Evolutionary conservation across 2,888 invertebrate genomes (phyloP), one percentile per base, ranked within the genome.

Genomic region (Folsomia manolachei): DNA sequence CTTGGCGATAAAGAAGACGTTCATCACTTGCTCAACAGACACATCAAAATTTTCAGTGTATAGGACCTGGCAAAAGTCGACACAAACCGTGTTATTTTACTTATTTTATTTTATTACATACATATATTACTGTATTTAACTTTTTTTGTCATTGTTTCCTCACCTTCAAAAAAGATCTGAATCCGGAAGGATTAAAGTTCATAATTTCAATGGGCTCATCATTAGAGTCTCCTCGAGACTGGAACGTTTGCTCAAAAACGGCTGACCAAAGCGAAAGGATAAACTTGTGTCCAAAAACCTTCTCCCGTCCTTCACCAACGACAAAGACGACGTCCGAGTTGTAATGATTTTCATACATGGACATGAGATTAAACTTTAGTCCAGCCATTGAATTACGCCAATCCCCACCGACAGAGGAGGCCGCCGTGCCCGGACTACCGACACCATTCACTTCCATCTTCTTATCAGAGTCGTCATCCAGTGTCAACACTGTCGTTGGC

Each of bases 41-140:
- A 78, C 77, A 27, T 78, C 77, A 66, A 78, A 78, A 21, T 78
- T 74, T 27, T 78, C 77, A 0, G 77, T 78, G 74, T 78, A 78
- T 71, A 78, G 70, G 25, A 75, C 75, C 77, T 77, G 63, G 26
- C 18, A 11, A n/a, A 62, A 62, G n/a, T n/a, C n/a, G n/a, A n/a
- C n/a, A n/a, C n/a, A n/a, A n/a, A n/a, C n/a, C n/a, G n/a, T n/a
- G n/a, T n/a, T n/a, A n/a, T n/a, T n/a, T n/a, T n/a, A n/a, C n/a
- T n/a, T n/a, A n/a, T n/a, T n/a, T n/a, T n/a, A n/a, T n/a, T n/a
- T n/a, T n/a, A n/a, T n/a, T n/a, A n/a, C n/a, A n/a, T n/a, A n/a
- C n/a, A n/a, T n/a, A n/a, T n/a, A n/a, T n/a, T n/a, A n/a, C n/a
- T n/a, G n/a, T n/a, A n/a, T n/a, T n/a, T n/a, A n/a, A n/a, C n/a